Conservation (phyloP, 2,113 vertebrate genomes). For the Pomatostomus ruficeps region DNA sequence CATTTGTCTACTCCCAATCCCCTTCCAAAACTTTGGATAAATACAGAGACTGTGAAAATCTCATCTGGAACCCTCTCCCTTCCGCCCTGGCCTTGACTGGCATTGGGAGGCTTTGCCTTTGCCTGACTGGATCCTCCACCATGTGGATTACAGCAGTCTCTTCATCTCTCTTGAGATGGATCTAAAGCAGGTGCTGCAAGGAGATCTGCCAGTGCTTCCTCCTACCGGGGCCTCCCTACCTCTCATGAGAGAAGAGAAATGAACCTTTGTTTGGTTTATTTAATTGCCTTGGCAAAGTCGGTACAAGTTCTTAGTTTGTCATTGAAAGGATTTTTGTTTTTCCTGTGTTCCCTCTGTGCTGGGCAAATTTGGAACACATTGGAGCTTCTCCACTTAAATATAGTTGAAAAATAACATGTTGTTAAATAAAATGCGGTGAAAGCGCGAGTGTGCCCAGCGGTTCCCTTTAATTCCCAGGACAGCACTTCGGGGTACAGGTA, state of each 20-base stretch:
- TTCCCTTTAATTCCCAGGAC: not conserved
- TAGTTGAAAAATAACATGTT: not conserved
- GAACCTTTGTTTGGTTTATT: not conserved
- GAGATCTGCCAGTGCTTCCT: not conserved
- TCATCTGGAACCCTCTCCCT: not conserved
- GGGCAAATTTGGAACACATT: not conserved
- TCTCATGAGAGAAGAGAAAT: not conserved
- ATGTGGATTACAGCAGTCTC: not conserved
- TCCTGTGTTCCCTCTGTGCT: not conserved
- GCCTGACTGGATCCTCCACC: not conserved
- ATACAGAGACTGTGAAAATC: not conserved
- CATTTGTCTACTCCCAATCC: not conserved
- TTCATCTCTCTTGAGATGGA: not conserved
- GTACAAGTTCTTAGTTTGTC: not conserved
- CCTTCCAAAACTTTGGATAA: not conserved
- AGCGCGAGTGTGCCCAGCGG: not conserved
- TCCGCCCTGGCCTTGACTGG: not conserved
- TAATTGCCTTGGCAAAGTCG: not conserved
- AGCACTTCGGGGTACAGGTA: not conserved
- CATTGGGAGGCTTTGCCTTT: not conserved
- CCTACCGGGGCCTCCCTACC: not conserved
- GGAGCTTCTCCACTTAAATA: not conserved
- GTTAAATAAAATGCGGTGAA: not conserved
- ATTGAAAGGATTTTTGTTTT: not conserved
- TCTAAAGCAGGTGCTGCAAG: not conserved